phyloP scores from a whole-genome alignment of 2,797 vertebrate species.

The Sebastes melanostomus region DNA sequence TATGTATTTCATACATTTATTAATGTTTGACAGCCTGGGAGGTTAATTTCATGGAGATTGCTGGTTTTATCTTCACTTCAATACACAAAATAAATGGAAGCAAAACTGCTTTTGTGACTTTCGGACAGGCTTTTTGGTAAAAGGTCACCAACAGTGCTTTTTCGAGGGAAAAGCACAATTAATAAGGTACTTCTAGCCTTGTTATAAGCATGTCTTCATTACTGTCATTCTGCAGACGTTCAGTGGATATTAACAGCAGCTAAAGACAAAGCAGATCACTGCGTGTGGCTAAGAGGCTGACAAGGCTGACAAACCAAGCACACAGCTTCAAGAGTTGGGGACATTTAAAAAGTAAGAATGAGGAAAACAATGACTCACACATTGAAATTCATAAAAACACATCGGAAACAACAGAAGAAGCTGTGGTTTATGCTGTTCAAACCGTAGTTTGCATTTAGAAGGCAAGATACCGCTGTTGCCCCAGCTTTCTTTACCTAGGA shows the following conservation, averaged over 20 bases:
- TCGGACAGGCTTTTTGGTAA: neutral
- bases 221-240: neutral
- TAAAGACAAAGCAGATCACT: neutral
- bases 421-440: neutral
- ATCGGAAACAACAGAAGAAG: neutral
- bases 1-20: neutral
- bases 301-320: neutral
- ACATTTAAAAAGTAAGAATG: neutral
- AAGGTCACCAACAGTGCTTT: neutral
- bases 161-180: neutral
- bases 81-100: neutral
- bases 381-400: slow-evolving; percentile 2
- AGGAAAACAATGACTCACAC: neutral
- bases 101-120: neutral
- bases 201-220: neutral
- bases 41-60: neutral
- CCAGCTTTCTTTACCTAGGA: neutral
- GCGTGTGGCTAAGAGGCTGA: neutral
- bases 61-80: slow-evolving; percentile 1
- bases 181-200: neutral
- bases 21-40: neutral
- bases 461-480: neutral
- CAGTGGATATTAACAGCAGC: neutral
- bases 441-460: neutral
- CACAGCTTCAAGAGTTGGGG: neutral